Base-by-base conservation (phyloP, 2,888 invertebrate genomes). In the Melinopterus prodromus region DNA sequence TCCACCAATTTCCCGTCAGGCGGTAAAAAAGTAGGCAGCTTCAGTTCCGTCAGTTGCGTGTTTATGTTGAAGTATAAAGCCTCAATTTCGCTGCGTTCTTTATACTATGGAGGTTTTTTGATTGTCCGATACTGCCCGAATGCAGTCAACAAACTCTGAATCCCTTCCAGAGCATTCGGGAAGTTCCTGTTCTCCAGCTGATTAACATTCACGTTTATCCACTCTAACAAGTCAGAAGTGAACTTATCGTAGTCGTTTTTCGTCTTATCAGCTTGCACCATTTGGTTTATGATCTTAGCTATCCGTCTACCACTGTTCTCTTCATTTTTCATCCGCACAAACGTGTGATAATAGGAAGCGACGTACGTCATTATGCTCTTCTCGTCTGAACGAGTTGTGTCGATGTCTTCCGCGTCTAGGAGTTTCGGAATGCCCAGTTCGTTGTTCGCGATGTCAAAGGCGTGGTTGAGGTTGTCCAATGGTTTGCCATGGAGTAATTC, bases 301-400 rank as follows among this genome's bases (percentile, higher is more conserved):
- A 99, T 99, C 88, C 99, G 93, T 86, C 97, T 94, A 53, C 99
- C 99, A 85, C 98, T 98, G 89, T 99, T 99, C 91, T 97, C 96
- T 88, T 99, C 99, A 88, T 97, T 98, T 92, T 99, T 99, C 98
- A 99, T 98, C 85, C 98, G 93, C 72, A 99, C 99, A 91, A 99
- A 99, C 80, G 99, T 98, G 91, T 99, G 99, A 90, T 99, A 99
- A 90, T 99, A 99, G 15, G 98, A 98, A 1, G 99, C 99, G 69
- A 99, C 98, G 89, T 99, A 99, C 26, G 99, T 99, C 92, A 99
- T 97, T 88, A 99, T 97, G 53, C 98, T 98, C 90, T 99, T 99
- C 91, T 99, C 99, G 88, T 99, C 99, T 0, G 99, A 99, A 74
- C 97, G 92, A 78, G 92, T 94, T 0, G 96, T 97, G 90, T 99